Evolutionary conservation across 2,888 invertebrate genomes (phyloP).

Genomic region (Acleris cristana): DNA sequence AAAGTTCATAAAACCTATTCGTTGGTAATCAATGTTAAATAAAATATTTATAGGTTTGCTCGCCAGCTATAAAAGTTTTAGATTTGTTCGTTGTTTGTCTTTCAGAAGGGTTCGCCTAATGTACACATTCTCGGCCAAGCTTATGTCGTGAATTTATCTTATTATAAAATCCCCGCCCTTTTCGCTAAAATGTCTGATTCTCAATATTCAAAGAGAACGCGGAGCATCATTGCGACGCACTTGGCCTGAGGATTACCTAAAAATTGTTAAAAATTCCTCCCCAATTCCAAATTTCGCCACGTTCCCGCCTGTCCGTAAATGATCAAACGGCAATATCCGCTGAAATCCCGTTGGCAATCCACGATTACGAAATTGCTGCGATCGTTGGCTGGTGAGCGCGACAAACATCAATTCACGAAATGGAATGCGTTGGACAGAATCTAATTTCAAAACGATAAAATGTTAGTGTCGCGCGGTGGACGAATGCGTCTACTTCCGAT

Average conservation of each 20-base stretch:
- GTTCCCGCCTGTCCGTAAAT: constrained; percentile 12
- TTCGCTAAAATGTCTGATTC: not conserved
- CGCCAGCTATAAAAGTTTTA: constrained; percentile 24
- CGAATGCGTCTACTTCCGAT: constrained; percentile 40
- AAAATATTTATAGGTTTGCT: constrained; percentile 26
- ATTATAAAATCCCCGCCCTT: not conserved
- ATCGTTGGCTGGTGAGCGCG: constrained; percentile 4
- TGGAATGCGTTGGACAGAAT: constrained; percentile 20
- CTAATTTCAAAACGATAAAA: constrained; percentile 27
- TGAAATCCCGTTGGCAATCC: constrained; percentile 29
- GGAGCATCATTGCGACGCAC: not conserved
- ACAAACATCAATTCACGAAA: constrained; percentile 24
- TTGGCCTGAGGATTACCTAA: constrained; percentile 9
- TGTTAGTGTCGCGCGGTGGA: constrained; percentile 20
- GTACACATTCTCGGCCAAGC: constrained; percentile 5
- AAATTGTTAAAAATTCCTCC: constrained; percentile 17
- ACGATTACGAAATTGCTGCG: constrained; percentile 23
- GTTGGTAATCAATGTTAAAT: constrained; percentile 21
- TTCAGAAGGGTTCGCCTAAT: constrained; percentile 1
- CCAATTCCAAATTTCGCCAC: constrained; percentile 16
- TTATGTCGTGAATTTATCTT: not conserved
- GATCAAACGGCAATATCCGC: constrained; percentile 34
- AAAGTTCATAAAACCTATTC: constrained; percentile 21
- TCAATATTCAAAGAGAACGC: not conserved
- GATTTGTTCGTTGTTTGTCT: constrained; percentile 30